Evolutionary conservation across 2,113 vertebrate genomes (phyloP).

Genomic region (Gymnogyps californianus): DNA sequence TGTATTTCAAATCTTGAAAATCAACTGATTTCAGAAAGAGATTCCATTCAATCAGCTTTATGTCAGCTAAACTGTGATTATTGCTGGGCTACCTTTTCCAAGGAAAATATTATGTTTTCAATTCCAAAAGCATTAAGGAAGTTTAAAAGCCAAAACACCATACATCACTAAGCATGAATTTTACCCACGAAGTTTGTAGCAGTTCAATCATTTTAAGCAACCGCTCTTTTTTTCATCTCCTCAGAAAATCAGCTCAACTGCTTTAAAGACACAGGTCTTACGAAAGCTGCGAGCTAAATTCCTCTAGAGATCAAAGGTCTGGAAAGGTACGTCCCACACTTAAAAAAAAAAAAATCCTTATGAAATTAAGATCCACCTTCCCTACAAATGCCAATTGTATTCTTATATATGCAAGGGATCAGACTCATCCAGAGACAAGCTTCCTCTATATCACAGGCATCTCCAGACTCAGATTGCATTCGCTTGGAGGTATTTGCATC

Average conservation of each 20-base stretch:
- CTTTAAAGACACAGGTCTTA: neutral
- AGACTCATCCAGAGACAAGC: neutral
- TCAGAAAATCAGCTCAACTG: neutral
- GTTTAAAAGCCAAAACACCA: neutral
- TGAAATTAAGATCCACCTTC: neutral
- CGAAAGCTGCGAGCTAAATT: neutral
- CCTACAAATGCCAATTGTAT: too few relatives aligned
- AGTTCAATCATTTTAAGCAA: neutral
- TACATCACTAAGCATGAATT: neutral
- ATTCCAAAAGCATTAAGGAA: neutral
- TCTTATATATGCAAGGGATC: neutral
- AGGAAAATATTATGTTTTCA: neutral
- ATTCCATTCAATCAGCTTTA: neutral
- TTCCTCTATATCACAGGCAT: neutral
- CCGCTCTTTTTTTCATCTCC: neutral
- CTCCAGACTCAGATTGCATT: neutral
- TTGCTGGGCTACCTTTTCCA: neutral
- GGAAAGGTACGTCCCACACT: neutral
- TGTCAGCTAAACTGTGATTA: neutral
- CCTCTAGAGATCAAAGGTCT: neutral
- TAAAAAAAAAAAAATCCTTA: neutral
- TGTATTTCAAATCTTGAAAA: neutral
- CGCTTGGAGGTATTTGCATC: neutral
- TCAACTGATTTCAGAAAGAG: neutral
- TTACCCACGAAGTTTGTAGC: neutral